A percentile compares a stretch with the other conserved stretches of the same genome.
Conservation (phyloP, 2,888 invertebrate genomes). For the Apomyelois bistriatella region DNA sequence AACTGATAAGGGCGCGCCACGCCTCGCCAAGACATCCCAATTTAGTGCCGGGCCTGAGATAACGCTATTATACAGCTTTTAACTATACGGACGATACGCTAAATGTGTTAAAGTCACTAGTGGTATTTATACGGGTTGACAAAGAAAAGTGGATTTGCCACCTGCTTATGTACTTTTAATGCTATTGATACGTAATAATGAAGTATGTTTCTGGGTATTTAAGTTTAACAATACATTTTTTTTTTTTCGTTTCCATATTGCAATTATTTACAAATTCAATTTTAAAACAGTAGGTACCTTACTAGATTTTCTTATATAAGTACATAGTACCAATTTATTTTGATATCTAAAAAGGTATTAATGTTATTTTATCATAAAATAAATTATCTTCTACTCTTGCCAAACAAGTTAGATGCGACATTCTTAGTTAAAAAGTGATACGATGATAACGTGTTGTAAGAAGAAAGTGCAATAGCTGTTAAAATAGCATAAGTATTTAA, state of each 20-base stretch:
- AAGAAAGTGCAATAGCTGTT: neutral
- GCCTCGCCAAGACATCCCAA: conserved; percentile 75
- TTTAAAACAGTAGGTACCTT: no score
- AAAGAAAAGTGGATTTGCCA: conserved; percentile 39
- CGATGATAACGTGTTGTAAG: neutral
- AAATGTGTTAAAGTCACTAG: conserved; percentile 72
- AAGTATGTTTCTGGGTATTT: no score
- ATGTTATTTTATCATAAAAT: conserved; percentile 19
- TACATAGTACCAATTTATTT: neutral
- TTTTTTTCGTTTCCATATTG: no score
- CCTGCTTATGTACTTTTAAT: conserved; percentile 33
- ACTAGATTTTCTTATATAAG: no score
- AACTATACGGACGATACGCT: conserved; percentile 76
- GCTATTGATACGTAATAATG: neutral
- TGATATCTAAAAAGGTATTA: conserved; percentile 1
- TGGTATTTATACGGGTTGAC: conserved; percentile 48
- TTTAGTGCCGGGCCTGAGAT: conserved; percentile 75
- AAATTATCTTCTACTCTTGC: conserved; percentile 19
- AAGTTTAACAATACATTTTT: no score
- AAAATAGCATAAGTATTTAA: neutral
- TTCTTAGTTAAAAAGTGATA: neutral
- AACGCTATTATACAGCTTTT: conserved; percentile 80
- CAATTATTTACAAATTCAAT: no score
- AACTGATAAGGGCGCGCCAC: conserved; percentile 71
- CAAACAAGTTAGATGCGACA: conserved; percentile 18